Percentiles rank a stretch among this genome's conserved stretches.
Conservation (phyloP, 1,140 invertebrate genomes). For the Geopemphigus sp. region DNA sequence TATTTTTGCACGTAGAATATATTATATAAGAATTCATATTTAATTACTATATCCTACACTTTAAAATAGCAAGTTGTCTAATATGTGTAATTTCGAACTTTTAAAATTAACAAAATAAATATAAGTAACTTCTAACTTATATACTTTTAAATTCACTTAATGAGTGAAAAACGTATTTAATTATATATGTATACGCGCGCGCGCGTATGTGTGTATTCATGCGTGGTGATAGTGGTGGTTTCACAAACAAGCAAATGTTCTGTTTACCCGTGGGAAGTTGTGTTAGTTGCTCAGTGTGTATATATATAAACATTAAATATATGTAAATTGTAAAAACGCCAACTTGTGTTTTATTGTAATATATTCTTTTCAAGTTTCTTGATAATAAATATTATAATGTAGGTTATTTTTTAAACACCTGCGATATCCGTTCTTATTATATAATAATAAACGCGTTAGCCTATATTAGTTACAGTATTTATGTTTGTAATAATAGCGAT, state of each 20-base stretch:
- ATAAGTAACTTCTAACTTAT: too few species aligned
- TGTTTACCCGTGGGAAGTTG: background rate
- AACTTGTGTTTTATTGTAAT: conserved; percentile 9
- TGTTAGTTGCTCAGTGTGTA: background rate
- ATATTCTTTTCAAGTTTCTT: background rate
- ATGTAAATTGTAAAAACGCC: background rate
- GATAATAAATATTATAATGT: background rate
- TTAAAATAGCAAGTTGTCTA: too few species aligned
- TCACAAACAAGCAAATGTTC: background rate
- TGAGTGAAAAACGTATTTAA: too few species aligned
- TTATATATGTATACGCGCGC: too few species aligned
- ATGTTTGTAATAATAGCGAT: background rate
- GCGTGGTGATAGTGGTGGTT: background rate
- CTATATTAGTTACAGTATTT: background rate
- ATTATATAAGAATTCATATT: too few species aligned
- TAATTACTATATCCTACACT: too few species aligned
- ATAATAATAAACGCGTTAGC: background rate
- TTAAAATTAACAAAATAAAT: too few species aligned
- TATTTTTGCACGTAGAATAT: too few species aligned
- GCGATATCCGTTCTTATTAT: background rate
- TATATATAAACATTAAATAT: too few species aligned
- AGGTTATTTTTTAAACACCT: background rate
- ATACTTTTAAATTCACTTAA: too few species aligned
- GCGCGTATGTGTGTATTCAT: background rate
- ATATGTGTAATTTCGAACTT: too few species aligned